Base-by-base conservation (phyloP, 2,797 vertebrate genomes). In the Streptopelia turtur region DNA sequence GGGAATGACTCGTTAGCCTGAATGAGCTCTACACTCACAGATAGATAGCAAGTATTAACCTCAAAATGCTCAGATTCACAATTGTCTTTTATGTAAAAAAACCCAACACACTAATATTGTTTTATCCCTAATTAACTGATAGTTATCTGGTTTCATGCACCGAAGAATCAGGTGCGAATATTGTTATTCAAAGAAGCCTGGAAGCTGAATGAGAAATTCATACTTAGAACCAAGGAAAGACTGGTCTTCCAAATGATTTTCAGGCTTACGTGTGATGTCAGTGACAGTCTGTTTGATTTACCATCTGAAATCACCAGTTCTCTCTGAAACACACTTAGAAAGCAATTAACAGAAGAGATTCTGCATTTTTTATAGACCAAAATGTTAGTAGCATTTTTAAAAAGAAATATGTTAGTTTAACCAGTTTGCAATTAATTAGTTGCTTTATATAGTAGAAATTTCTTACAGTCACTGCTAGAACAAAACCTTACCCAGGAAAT, bases 401-500 rank as follows among this genome's bases (percentile, higher is more conserved):
- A 90, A 94, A 68, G 5, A 92, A 39, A 69, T 33, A 52, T 5
- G 18, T 49, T 75, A 76, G 17, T 77, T 91, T 71, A 92, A 59
- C 20, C 3, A 59, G 16, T 59, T 88, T 92, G 47, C 45, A 94
- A 81, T 80, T 90, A 78, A 72, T 75, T 72, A 65, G 4, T 83
- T 82, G 28, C 55, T 94, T 77, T 75, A 84, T 41, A 87, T 22
- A 47, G 27, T 52, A 21, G 39, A 93, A 52, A 64, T 80, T 59
- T 88, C 39, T 75, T 81, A 69, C 23, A 83, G 22, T 85, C 30
- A 43, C n/a, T 90, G 11, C 17, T 74, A 77, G 63, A 49, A 80
- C 12, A 90, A 94, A 91, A 53, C 6, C 7, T 95, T 87, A 78
- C 28, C 11, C 31, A 74, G 71, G 28, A 95, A 95, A 83, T 63